phyloP scores from a whole-genome alignment of 2,888 invertebrate species.

The Malthinus seriepunctatus region DNA sequence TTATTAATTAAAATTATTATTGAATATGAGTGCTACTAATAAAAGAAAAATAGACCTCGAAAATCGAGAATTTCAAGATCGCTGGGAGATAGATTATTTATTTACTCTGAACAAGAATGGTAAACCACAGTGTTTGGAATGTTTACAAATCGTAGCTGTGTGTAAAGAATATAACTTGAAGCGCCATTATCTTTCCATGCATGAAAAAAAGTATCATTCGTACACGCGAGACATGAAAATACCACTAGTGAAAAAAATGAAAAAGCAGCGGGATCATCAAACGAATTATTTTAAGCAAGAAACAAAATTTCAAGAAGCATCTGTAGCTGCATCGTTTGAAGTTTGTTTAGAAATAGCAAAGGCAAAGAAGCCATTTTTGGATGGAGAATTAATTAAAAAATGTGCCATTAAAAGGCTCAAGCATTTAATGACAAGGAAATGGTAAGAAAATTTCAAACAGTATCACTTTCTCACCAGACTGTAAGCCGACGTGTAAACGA shows the following conservation, averaged over 20 bases:
- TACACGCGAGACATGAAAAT: constrained; percentile 13
- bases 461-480: constrained; percentile 20
- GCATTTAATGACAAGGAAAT: not conserved
- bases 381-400: not conserved
- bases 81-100: constrained; percentile 33
- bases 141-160: constrained; percentile 27
- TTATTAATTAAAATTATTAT: too few species aligned
- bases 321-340: not conserved
- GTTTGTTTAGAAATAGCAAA: not conserved
- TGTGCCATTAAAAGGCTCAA: not conserved
- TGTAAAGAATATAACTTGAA: constrained; percentile 30
- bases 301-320: too few species aligned
- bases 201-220: constrained; percentile 10
- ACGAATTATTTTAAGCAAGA: not conserved
- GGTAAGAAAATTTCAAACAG: not conserved
- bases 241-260: constrained; percentile 12
- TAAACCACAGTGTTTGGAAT: constrained; percentile 29
- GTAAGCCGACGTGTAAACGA: constrained; percentile 11
- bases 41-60: constrained; percentile 31
- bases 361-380: not conserved
- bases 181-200: constrained; percentile 24
- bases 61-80: constrained; percentile 20
- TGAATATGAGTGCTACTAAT: too few species aligned
- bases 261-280: constrained; percentile 18
- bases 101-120: constrained; percentile 32